These are phyloP conservation scores for Vidua chalybeata DNA, from an alignment of 2,113 vertebrate species.

Conservation along the genomic window DNA sequence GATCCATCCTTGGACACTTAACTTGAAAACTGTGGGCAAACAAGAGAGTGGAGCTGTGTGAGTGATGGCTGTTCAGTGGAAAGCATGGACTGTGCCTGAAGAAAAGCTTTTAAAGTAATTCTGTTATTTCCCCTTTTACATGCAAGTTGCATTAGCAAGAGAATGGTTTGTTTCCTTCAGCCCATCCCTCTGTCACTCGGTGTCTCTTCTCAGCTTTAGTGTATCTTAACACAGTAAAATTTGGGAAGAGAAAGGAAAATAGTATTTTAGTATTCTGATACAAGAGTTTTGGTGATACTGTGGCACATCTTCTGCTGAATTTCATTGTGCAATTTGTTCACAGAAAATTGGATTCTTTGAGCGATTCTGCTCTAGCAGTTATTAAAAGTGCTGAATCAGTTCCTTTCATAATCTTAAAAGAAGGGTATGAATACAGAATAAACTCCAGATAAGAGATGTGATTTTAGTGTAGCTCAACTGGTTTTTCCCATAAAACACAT, in stretches of 20 bases:
- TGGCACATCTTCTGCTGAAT: background rate
- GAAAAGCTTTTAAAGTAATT: constrained; percentile 35
- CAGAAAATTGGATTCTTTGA: constrained; percentile 22
- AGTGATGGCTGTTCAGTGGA: background rate
- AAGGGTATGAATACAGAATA: background rate
- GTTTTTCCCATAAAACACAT: background rate
- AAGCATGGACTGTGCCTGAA: background rate
- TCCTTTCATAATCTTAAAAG: background rate
- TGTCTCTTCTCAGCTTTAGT: background rate
- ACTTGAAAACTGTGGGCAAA: background rate
- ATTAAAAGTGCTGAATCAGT: background rate
- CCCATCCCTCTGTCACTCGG: background rate
- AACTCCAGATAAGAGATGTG: background rate
- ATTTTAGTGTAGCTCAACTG: background rate
- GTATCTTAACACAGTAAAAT: background rate
- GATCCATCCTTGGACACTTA: background rate
- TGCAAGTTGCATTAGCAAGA: background rate
- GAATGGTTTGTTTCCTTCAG: background rate
- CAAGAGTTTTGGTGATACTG: background rate
- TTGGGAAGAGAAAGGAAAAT: background rate
- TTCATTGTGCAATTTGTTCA: background rate
- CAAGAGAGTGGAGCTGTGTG: background rate
- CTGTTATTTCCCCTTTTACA: background rate
- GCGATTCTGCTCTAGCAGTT: background rate
- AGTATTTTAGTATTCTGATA: background rate